These are phyloP conservation scores for Scaptomyza reducta DNA, from an alignment of 2,888 invertebrate genomes.

Conservation along the genomic window DNA sequence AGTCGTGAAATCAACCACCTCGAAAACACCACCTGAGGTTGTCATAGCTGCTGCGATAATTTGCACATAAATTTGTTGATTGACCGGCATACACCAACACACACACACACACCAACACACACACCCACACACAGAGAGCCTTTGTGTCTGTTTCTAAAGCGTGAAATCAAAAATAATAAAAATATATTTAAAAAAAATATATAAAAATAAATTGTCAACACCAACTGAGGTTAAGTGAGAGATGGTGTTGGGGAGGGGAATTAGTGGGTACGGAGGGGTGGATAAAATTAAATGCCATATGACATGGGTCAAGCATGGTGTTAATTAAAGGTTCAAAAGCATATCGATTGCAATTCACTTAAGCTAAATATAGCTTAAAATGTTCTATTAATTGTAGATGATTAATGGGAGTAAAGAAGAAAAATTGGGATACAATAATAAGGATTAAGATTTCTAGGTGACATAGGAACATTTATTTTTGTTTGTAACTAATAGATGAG, in stretches of 20 bases:
- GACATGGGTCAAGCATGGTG: conserved; percentile 46
- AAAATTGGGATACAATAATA: not conserved
- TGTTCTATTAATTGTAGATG: not conserved
- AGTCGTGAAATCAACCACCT: conserved; percentile 38
- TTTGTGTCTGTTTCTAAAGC: conserved; percentile 49
- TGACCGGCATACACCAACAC: conserved; percentile 45
- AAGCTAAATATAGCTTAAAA: not conserved
- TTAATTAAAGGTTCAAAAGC: conserved; percentile 44
- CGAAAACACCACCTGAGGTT: conserved; percentile 65
- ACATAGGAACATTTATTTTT: no score
- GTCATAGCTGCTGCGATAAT: conserved; percentile 67
- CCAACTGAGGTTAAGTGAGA: conserved; percentile 38
- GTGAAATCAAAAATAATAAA: conserved; percentile 59
- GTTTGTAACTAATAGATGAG: no score
- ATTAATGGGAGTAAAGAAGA: not conserved
- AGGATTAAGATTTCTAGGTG: no score
- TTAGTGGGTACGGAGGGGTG: conserved; percentile 16
- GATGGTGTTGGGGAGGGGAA: not conserved
- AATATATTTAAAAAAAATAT: conserved; percentile 26
- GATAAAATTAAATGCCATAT: conserved; percentile 27
- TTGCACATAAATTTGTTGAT: conserved; percentile 65
- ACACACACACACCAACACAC: conserved; percentile 16
- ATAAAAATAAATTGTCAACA: conserved; percentile 12
- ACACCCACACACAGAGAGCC: conserved; percentile 8
- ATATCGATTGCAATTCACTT: conserved; percentile 33